Evolutionary conservation across 2,113 vertebrate species (phyloP), one percentile per base, ranked within the genome.

Genomic region (Lagopus muta): DNA sequence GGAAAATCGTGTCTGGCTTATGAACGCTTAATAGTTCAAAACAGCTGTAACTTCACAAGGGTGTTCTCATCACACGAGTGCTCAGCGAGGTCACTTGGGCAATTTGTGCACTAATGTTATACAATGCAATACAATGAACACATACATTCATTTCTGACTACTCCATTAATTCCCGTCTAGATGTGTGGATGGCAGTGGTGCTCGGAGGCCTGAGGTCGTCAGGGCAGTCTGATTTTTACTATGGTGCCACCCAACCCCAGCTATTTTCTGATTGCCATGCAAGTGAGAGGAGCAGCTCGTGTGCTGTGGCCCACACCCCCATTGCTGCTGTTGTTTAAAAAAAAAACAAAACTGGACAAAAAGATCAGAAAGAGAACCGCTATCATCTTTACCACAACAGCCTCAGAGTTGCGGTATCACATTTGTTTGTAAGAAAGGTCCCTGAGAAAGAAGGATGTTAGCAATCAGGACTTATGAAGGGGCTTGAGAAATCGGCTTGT

Each of bases 21-120:
- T 67, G 88, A 91, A 89, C 74, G 2, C 70, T 92, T 91, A 96
- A 90, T 94, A 82, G 94, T 91, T 94, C 43, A 57, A 92, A 96
- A 82, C 92, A 94, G 91, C 89, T 97, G 93, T 88, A 93, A 83
- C 87, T 92, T 92, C 92, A 93, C 84, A 43, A 95, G 92, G 69
- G 40, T 83, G 65, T 80, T 94, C 93, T 94, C 93, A 69, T 88
- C 71, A 77, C 64, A 78, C 61, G 85, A 93, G 71, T 61, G 60
- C 76, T 88, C 82, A 64, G 8, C 16, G 86, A 93, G 92, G 85
- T 84, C 93, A 91, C 50, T 58, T 3, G 1, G 64, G 82, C 82
- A 58, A 24, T 64, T 95, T 90, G 81, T 77, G 48, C 76, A 57
- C 86, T 88, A 43, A 92, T 81, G 69, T 58, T 50, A 70, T 66